Evolutionary conservation across 1,140 invertebrate species (phyloP).

Genomic region (Conus ventricosus): DNA sequence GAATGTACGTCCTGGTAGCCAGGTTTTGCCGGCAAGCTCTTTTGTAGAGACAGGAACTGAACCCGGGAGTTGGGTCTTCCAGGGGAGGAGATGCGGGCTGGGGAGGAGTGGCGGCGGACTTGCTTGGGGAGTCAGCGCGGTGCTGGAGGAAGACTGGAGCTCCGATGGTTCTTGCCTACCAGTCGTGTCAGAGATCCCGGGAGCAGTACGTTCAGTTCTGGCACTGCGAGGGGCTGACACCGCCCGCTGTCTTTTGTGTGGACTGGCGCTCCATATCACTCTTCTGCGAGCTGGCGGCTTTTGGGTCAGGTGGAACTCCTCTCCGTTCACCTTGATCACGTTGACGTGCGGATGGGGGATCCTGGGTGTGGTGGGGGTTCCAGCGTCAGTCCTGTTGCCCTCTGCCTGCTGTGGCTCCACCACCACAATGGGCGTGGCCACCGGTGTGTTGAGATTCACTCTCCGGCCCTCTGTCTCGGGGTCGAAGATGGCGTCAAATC

Average conservation of each 20-base stretch:
- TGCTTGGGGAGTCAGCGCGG: not conserved
- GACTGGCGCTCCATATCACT: constrained; percentile 16
- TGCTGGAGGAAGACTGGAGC: not conserved
- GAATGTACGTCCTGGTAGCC: not conserved
- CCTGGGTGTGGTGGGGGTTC: not conserved
- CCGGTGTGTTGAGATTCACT: not conserved
- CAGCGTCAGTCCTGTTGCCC: not conserved
- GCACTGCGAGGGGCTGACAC: constrained; percentile 17
- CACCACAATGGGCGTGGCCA: not conserved
- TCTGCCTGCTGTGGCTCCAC: not conserved
- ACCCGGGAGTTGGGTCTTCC: not conserved
- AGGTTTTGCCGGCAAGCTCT: not conserved
- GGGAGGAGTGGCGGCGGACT: not conserved
- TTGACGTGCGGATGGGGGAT: not conserved
- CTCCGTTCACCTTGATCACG: constrained; percentile 8
- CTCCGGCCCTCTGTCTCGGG: not conserved
- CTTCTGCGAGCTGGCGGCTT: not conserved
- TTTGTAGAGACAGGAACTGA: not conserved
- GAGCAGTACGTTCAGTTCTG: not conserved
- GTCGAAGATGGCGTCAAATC: constrained; percentile 27
- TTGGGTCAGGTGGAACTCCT: not conserved
- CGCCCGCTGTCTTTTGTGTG: not conserved
- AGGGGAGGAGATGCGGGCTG: not conserved
- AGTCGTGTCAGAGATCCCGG: not conserved
- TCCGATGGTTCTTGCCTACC: not conserved